Base-by-base conservation (phyloP, 2,888 invertebrate genomes). In the Leptinotarsa juncta region DNA sequence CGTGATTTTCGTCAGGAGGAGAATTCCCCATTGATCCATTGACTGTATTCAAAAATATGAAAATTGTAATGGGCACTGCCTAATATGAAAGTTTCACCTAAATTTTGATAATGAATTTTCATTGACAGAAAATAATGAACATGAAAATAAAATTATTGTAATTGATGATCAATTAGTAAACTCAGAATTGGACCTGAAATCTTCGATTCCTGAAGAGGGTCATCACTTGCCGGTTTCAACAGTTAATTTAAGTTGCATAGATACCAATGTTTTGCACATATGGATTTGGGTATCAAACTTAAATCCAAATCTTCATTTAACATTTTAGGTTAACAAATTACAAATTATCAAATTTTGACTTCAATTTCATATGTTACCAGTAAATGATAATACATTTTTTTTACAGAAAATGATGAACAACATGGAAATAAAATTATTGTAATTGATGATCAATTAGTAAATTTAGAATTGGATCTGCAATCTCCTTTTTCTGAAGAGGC, bases 401-500 rank as follows among this genome's bases (percentile, higher is more conserved):
- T 32, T 32, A 10, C 32, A 32, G 10, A 32, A 32, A 32, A 32
- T 32, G 7, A 32, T 32, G 10, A 32, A 32, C 32, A 32, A 32
- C 32, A 32, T 32, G 32, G 32, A 50, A 55, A 55, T 16, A 55
- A 55, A 55, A 55, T 55, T 18, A 7, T 55, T 4, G 10, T 20
- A 55, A 55, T 55, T 55, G 53, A 55, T 55, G 18, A 55, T 55
- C 53, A 55, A 55, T 18, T 55, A 55, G 53, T 55, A 18, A 16
- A 55, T 55, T 55, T 5, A 16, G 7, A 55, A 55, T 55, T 55
- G 16, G 53, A 18, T 16, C 10, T 55, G 10, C 53, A 18, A n/a
- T 55, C 53, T 55, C 20, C n/a, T 20, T 20, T 55, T 55, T 55
- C 53, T 55, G 18, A 55, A n/a, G 53, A 18, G 20, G 53, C 4